phyloP scores from a whole-genome alignment of 64 coral and sea anemone species.

The Astreopora myriophthalma region DNA sequence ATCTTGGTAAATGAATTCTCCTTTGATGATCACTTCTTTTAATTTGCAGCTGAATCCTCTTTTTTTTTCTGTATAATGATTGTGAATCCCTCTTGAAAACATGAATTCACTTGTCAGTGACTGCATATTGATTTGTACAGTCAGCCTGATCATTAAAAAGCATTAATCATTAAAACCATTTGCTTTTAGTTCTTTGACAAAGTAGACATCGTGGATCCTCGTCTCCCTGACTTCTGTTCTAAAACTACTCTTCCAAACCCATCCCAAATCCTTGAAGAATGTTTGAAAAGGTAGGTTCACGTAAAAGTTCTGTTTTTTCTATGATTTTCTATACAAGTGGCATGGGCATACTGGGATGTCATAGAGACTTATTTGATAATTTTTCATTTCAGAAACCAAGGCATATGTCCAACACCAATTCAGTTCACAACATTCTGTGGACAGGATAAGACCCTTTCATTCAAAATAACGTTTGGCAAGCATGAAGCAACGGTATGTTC shows the following conservation, averaged over 20 bases:
- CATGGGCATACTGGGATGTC: background rate
- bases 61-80: too few species aligned
- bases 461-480: slow-evolving; percentile 79
- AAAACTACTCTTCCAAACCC: slow-evolving; percentile 75
- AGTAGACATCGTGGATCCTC: slow-evolving; percentile 74
- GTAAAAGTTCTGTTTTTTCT: too few species aligned
- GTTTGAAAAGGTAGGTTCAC: slow-evolving; percentile 95
- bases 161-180: background rate
- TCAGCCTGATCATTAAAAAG: too few species aligned
- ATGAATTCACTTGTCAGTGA: too few species aligned
- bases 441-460: slow-evolving; percentile 63
- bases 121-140: background rate
- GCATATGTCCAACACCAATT: slow-evolving; percentile 60
- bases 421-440: slow-evolving; percentile 66
- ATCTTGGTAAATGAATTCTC: too few species aligned
- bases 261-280: slow-evolving; percentile 83
- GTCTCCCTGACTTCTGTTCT: slow-evolving; percentile 59
- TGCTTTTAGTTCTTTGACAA: slow-evolving; percentile 83
- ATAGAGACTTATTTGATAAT: background rate
- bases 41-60: too few species aligned
- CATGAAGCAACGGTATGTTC: slow-evolving; percentile 38
- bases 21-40: too few species aligned
- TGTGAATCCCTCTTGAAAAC: too few species aligned
- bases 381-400: slow-evolving; percentile 83
- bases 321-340: too few species aligned